These are phyloP conservation scores for Hydrozoanthus tunicans DNA, from an alignment of 64 coral and sea anemone species.

Conservation along the genomic window DNA sequence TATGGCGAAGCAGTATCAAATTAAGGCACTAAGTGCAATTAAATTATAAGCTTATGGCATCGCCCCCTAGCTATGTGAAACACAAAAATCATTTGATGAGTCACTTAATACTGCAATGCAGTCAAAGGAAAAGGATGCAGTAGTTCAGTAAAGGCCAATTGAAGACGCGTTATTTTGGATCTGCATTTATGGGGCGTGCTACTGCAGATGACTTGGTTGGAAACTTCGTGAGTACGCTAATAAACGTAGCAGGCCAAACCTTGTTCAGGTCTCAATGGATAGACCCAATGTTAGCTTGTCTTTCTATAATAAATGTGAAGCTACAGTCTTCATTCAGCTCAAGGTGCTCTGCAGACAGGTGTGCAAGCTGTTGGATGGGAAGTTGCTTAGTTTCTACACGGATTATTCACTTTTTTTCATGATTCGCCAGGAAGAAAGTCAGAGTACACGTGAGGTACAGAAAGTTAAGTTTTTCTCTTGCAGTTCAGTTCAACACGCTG, in stretches of 20 bases:
- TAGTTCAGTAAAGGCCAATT: constrained; percentile 14
- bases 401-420: constrained; percentile 17
- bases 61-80: constrained; percentile 21
- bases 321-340: constrained; percentile 18
- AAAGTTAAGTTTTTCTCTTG: constrained; percentile 12
- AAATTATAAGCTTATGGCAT: constrained; percentile 21
- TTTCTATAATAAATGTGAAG: constrained; percentile 38
- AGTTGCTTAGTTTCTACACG: constrained; percentile 27
- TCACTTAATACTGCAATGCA: constrained; percentile 20
- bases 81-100: constrained; percentile 32
- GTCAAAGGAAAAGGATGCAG: constrained; percentile 19
- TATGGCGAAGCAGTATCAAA: constrained; percentile 41
- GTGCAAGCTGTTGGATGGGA: constrained; percentile 28
- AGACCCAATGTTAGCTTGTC: constrained; percentile 48
- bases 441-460: constrained; percentile 6
- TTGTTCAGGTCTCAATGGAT: constrained; percentile 29
- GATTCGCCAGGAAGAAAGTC: constrained; percentile 45
- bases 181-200: constrained; percentile 35
- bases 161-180: constrained; percentile 6
- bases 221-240: constrained; percentile 6
- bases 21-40: constrained; percentile 46
- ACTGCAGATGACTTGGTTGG: constrained; percentile 1
- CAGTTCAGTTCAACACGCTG: constrained; percentile 18
- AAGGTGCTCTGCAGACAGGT: constrained; percentile 35
- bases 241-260: background rate